phyloP scores from a whole-genome alignment of 2,797 vertebrate species.

The Tachyglossus aculeatus region DNA sequence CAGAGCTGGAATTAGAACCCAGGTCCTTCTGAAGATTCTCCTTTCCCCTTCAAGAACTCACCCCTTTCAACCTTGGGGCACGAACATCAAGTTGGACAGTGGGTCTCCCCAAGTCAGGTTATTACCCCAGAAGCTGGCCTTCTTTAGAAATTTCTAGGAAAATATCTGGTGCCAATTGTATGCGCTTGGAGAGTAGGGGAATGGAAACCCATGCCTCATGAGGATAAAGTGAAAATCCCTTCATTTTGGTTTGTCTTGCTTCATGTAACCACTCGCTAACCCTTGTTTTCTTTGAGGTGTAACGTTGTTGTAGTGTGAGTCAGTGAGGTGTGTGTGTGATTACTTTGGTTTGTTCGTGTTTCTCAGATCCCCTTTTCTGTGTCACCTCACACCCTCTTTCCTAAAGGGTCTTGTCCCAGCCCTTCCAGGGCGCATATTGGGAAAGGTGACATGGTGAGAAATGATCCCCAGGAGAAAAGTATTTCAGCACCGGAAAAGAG shows the following conservation, averaged over 20 bases:
- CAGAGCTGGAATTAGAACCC: not conserved
- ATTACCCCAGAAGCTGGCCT: slow-evolving; percentile 18
- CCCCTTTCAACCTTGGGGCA: not conserved
- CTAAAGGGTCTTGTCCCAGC: slow-evolving; percentile 34
- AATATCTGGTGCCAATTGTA: slow-evolving; percentile 22
- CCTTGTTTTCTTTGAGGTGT: not conserved
- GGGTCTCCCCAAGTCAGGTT: not conserved
- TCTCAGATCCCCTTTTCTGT: slow-evolving; percentile 37
- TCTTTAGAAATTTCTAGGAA: not conserved
- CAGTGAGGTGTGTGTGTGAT: slow-evolving; percentile 46
- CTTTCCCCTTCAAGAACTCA: not conserved
- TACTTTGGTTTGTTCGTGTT: not conserved
- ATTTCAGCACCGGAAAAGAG: slow-evolving; percentile 36
- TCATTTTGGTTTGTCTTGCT: slow-evolving; percentile 16
- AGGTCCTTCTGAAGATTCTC: not conserved
- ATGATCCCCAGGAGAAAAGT: not conserved
- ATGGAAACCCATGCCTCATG: slow-evolving; percentile 43
- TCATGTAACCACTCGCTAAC: not conserved
- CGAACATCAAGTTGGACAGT: slow-evolving; percentile 27
- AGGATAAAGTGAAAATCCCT: slow-evolving; percentile 22
- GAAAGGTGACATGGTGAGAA: slow-evolving; percentile 35
- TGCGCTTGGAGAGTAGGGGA: slow-evolving; percentile 36
- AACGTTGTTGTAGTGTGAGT: slow-evolving; percentile 39
- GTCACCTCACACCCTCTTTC: slow-evolving; percentile 49
- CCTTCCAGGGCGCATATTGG: slow-evolving; percentile 8